A percentile compares a stretch with the other conserved stretches of the same genome.
phyloP scores from a whole-genome alignment of 2,113 vertebrate species.

The Pterocles orientalis region DNA sequence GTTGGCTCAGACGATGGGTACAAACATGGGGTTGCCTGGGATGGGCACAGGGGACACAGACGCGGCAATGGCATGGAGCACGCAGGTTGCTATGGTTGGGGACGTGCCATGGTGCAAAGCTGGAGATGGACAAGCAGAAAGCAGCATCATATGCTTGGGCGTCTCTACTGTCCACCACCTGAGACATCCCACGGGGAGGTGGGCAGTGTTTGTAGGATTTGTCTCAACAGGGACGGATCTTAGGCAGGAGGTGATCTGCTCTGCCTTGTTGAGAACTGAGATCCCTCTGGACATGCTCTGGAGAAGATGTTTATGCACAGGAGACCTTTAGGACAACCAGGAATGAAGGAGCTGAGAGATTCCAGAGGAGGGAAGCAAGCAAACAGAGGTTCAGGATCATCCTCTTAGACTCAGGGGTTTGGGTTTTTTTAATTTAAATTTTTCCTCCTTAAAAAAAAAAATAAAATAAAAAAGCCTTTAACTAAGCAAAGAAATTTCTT shows the following conservation, averaged over 20 bases:
- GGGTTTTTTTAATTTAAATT: background rate
- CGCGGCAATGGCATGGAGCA: fast-evolving
- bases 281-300: background rate
- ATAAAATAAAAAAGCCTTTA: background rate
- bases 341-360: background rate
- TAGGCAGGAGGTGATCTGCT: background rate
- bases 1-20: background rate
- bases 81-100: background rate
- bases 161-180: too few species aligned
- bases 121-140: background rate
- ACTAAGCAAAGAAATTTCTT: background rate
- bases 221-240: background rate
- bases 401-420: background rate
- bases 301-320: background rate
- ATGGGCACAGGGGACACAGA: background rate
- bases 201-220: background rate
- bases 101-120: background rate
- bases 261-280: background rate
- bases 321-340: background rate
- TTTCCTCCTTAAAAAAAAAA: too few species aligned
- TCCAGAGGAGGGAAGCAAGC: background rate
- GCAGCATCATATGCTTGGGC: fast-evolving
- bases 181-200: background rate
- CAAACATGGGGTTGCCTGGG: background rate
- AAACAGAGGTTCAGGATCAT: background rate